Conservation (phyloP, 2,113 vertebrate genomes). For the Poecile atricapillus region DNA sequence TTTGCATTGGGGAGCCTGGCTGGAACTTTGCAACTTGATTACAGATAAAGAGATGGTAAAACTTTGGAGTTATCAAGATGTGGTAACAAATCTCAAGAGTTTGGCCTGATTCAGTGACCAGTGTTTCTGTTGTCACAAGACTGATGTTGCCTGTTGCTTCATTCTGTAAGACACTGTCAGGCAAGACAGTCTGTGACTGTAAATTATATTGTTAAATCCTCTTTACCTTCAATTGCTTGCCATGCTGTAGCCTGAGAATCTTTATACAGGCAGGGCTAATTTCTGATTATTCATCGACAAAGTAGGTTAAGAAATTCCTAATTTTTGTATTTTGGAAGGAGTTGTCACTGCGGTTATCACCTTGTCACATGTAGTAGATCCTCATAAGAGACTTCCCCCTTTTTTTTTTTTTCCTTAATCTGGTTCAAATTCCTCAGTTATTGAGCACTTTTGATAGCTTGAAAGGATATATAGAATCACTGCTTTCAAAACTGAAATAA, state of each 20-base stretch:
- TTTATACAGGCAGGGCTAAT: not conserved
- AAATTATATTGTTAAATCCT: not conserved
- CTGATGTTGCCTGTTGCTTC: not conserved
- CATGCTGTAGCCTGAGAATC: not conserved
- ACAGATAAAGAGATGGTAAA: conserved; percentile 98
- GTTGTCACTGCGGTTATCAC: not conserved
- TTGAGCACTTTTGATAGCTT: not conserved
- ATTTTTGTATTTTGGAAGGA: not conserved
- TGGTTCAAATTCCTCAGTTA: not conserved
- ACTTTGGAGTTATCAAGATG: not conserved
- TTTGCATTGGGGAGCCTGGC: conserved; percentile 96
- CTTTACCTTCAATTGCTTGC: not conserved
- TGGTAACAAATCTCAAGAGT: not conserved
- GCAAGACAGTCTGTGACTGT: not conserved
- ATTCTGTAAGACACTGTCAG: not conserved
- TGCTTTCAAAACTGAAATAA: not conserved
- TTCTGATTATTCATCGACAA: not conserved
- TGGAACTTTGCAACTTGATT: conserved; percentile 97
- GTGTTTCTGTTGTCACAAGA: not conserved
- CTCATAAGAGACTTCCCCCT: not conserved
- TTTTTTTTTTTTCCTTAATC: not conserved
- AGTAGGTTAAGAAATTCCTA: not conserved
- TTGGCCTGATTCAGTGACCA: not conserved
- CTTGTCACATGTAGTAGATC: not conserved
- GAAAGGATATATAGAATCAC: not conserved